These are phyloP conservation scores for Caenorhabditis auriculariae DNA, from an alignment of 2,888 invertebrate genomes.

Conservation along the genomic window DNA sequence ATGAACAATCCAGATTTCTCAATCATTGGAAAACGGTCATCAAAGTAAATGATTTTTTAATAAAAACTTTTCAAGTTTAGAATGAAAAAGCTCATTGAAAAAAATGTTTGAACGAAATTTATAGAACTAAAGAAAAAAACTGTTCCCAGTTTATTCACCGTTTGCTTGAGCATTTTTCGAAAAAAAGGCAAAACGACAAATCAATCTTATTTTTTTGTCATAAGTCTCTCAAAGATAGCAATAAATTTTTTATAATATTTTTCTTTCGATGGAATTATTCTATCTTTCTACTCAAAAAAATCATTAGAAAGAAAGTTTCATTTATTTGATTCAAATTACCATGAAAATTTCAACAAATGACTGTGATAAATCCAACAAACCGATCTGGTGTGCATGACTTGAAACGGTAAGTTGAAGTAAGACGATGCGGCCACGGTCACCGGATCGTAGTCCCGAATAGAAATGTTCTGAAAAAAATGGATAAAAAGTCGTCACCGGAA, in stretches of 20 bases:
- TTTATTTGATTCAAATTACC: too few species aligned
- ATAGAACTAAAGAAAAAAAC: too few species aligned
- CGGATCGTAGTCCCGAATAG: constrained; percentile 18
- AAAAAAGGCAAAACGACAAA: too few species aligned
- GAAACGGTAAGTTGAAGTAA: constrained; percentile 11
- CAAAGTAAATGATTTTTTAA: background rate
- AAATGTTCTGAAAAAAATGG: constrained; percentile 3
- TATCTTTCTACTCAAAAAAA: background rate
- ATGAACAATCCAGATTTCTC: too few species aligned
- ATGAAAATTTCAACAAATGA: too few species aligned
- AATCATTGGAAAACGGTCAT: too few species aligned
- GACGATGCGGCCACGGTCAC: constrained; percentile 17
- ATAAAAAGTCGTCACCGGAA: background rate
- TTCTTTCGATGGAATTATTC: background rate
- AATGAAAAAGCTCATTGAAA: background rate
- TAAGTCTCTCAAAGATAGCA: too few species aligned
- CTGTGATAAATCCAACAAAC: too few species aligned
- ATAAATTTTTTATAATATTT: background rate
- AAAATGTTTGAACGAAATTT: too few species aligned
- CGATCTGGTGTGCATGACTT: constrained; percentile 11
- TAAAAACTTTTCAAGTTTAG: background rate
- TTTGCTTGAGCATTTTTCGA: too few species aligned
- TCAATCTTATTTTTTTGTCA: too few species aligned
- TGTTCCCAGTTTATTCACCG: too few species aligned
- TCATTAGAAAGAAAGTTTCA: background rate